phyloP scores from a whole-genome alignment of 2,888 invertebrate genomes.

The Didymodactylos carnosus region DNA sequence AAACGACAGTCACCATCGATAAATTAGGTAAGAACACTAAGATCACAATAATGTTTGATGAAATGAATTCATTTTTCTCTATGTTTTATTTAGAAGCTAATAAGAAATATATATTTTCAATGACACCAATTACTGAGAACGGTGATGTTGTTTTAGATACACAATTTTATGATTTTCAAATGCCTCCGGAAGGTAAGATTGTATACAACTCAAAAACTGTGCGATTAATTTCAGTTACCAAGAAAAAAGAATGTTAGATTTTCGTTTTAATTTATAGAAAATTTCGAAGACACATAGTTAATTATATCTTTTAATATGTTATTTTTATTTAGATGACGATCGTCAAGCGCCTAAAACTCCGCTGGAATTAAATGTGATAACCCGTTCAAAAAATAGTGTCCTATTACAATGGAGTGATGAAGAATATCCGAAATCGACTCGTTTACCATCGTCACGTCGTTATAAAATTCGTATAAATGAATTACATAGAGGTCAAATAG shows the following conservation, averaged over 20 bases:
- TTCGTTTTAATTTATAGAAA: too few relatives aligned
- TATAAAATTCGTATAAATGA: background rate
- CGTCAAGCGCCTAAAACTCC: background rate
- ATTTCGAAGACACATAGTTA: too few relatives aligned
- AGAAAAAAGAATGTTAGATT: too few relatives aligned
- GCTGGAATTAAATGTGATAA: background rate
- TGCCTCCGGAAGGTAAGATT: background rate
- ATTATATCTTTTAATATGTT: too few relatives aligned
- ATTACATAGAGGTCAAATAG: background rate
- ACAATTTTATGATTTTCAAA: background rate
- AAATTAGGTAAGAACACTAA: background rate
- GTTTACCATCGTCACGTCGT: background rate
- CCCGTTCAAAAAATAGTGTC: background rate
- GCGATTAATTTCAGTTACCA: too few relatives aligned
- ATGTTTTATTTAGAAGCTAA: background rate
- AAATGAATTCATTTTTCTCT: background rate
- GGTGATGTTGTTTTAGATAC: background rate
- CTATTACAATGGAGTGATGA: background rate
- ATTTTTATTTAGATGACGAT: background rate
- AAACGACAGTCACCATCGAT: background rate
- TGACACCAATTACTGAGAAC: background rate
- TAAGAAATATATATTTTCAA: background rate
- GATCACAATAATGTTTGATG: background rate
- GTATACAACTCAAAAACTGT: background rate
- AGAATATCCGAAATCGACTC: background rate